phyloP scores from a whole-genome alignment of 2,888 invertebrate genomes.

The Anthophora plumipes region DNA sequence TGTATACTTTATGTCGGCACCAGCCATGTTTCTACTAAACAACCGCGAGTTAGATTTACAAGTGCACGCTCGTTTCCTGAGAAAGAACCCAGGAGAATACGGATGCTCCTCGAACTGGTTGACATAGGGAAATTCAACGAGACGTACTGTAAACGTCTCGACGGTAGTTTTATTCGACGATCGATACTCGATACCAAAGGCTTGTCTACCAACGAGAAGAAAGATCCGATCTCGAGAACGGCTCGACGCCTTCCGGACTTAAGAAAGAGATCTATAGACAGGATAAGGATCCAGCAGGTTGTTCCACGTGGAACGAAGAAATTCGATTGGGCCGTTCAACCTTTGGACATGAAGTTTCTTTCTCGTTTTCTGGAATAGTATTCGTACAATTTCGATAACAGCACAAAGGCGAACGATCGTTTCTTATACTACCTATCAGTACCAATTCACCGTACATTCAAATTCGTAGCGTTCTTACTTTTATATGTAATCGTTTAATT shows the following conservation, averaged over 20 bases:
- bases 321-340: constrained; percentile 13
- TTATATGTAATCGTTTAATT: too few species aligned
- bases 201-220: constrained; percentile 24
- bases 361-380: neutral
- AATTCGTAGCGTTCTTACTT: too few species aligned
- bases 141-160: constrained; percentile 24
- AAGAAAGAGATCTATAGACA: constrained; percentile 45
- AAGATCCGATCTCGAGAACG: constrained; percentile 50
- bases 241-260: constrained; percentile 51
- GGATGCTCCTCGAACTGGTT: constrained; percentile 36
- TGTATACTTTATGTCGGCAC: constrained; percentile 10
- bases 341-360: constrained; percentile 7
- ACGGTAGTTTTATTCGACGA: constrained; percentile 48
- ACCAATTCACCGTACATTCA: too few species aligned
- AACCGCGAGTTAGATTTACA: constrained; percentile 10
- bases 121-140: constrained; percentile 56
- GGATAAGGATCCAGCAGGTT: constrained; percentile 63
- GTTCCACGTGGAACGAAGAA: constrained; percentile 40
- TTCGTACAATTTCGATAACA: neutral
- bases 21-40: neutral
- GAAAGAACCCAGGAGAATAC: neutral
- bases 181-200: constrained; percentile 57
- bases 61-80: constrained; percentile 12
- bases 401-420: constrained; percentile 25
- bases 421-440: constrained; percentile 49